phyloP scores from a whole-genome alignment of 2,113 vertebrate species.

The Onychostruthus taczanowskii region DNA sequence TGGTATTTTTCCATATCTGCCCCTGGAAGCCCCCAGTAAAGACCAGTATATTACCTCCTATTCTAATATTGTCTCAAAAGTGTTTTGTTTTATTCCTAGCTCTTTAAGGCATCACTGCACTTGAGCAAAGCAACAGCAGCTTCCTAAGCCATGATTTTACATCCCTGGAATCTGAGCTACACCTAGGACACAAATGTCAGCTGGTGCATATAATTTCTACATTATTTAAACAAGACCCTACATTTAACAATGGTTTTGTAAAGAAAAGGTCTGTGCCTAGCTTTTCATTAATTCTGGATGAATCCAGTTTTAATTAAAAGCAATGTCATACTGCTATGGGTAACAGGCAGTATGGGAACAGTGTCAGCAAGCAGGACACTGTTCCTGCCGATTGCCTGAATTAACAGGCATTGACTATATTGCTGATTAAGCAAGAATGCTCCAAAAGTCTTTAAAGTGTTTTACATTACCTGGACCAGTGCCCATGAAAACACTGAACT shows the following conservation, averaged over 20 bases:
- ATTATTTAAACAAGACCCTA: neutral
- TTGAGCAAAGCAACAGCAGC: rapidly evolving
- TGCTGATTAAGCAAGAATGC: neutral
- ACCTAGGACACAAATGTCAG: neutral
- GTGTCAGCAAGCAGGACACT: neutral
- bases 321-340: rapidly evolving
- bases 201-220: neutral
- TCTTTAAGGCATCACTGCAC: neutral
- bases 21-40: neutral
- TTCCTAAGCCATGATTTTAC: neutral
- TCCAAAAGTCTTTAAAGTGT: neutral
- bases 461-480: neutral
- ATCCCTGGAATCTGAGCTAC: neutral
- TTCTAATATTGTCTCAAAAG: neutral
- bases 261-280: neutral
- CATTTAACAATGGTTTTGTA: neutral
- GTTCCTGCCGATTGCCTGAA: neutral
- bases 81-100: neutral
- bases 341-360: no score
- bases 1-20: neutral
- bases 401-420: neutral
- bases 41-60: neutral
- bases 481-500: neutral
- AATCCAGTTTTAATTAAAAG: neutral
- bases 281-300: neutral